phyloP scores from a whole-genome alignment of 2,888 invertebrate genomes.

The Balanococcus diminutus region DNA sequence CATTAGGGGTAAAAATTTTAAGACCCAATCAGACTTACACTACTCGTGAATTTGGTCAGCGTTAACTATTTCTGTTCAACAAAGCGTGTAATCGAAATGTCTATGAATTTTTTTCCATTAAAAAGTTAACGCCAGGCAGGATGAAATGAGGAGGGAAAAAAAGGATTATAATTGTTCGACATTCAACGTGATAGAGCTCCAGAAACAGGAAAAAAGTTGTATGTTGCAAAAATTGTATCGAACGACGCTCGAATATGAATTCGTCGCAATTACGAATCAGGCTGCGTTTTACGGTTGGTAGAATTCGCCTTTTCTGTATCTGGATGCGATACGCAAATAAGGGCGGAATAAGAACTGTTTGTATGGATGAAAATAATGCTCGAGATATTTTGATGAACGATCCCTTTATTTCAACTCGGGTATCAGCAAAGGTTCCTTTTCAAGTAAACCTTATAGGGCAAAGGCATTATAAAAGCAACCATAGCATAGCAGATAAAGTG shows the following conservation, averaged over 20 bases:
- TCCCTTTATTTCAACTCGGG: background rate
- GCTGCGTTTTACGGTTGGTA: slow-evolving; percentile 10
- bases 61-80: slow-evolving; percentile 15
- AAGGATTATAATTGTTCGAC: slow-evolving; percentile 1
- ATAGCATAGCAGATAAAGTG: slow-evolving; percentile 11
- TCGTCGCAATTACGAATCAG: slow-evolving; percentile 23
- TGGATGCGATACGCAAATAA: slow-evolving; percentile 27
- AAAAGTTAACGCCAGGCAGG: background rate
- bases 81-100: background rate
- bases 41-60: slow-evolving; percentile 16
- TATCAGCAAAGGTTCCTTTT: slow-evolving; percentile 11
- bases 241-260: background rate
- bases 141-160: background rate
- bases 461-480: background rate
- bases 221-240: background rate
- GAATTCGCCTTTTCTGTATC: slow-evolving; percentile 8
- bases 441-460: background rate
- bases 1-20: background rate
- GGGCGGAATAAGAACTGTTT: slow-evolving; percentile 27
- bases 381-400: slow-evolving; percentile 16
- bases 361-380: slow-evolving; percentile 23
- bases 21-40: background rate
- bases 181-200: background rate
- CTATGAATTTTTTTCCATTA: background rate
- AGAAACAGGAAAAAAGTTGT: background rate